Percentiles rank a stretch among this genome's conserved stretches.
phyloP scores from a whole-genome alignment of 2,888 invertebrate species.

The Lasius fuliginosus region DNA sequence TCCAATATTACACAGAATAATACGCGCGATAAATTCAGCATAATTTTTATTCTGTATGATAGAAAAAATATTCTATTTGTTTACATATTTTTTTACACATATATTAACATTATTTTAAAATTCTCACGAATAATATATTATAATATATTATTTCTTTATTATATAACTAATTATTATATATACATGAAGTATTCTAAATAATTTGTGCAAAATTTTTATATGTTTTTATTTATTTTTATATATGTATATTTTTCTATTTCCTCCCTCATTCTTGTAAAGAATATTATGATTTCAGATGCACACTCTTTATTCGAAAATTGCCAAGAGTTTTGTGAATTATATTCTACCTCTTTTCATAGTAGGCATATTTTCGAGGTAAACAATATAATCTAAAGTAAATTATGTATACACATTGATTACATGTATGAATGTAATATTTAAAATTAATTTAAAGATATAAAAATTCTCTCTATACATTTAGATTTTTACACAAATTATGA shows the following conservation, averaged over 20 bases:
- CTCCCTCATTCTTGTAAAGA: not conserved
- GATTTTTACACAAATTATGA: slow-evolving; percentile 8
- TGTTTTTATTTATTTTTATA: slow-evolving; percentile 3
- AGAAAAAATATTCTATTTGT: not conserved
- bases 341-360: slow-evolving; percentile 15
- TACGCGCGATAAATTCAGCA: not conserved
- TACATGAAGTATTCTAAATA: not conserved
- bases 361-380: slow-evolving; percentile 12
- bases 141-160: slow-evolving; percentile 7
- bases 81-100: not conserved
- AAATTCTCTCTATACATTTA: not conserved
- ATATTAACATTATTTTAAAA: not conserved
- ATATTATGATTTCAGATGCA: not conserved
- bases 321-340: not conserved
- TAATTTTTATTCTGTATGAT: slow-evolving; percentile 15
- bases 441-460: slow-evolving; percentile 7
- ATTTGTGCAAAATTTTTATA: slow-evolving; percentile 7
- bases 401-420: not conserved
- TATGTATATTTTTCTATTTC: not conserved
- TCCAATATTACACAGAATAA: not conserved
- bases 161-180: not conserved
- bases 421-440: not conserved
- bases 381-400: slow-evolving; percentile 12
- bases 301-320: not conserved
- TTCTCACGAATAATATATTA: not conserved